Conservation (phyloP, 2,888 invertebrate species). For the Embidobia sp. region DNA sequence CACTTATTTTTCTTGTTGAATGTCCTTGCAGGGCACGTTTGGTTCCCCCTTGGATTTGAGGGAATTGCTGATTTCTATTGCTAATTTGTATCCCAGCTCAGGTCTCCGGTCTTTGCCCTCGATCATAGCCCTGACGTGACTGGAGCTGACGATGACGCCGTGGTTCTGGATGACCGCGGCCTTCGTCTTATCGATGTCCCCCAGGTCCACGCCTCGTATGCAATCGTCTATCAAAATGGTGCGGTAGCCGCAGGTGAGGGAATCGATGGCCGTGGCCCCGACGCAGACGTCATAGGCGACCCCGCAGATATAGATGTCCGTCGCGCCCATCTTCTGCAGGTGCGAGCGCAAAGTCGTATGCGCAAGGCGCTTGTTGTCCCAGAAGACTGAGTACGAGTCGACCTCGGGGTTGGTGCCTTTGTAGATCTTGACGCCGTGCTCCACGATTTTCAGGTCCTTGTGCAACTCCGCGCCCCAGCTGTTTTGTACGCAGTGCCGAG, state of each 20-base stretch:
- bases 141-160: slow-evolving; percentile 91
- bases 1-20: too few species aligned
- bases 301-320: slow-evolving; percentile 97
- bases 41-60: slow-evolving; percentile 22
- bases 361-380: slow-evolving; percentile 96
- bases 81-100: slow-evolving; percentile 93
- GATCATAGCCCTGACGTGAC: slow-evolving; percentile 92
- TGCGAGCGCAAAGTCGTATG: slow-evolving; percentile 92
- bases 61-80: slow-evolving; percentile 88
- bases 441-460: slow-evolving; percentile 91
- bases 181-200: slow-evolving; percentile 92
- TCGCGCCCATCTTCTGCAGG: slow-evolving; percentile 89
- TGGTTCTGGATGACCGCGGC: slow-evolving; percentile 88
- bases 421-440: slow-evolving; percentile 90
- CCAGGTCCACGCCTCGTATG: slow-evolving; percentile 92
- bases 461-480: slow-evolving; percentile 97
- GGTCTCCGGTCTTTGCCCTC: slow-evolving; percentile 93
- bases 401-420: slow-evolving; percentile 97
- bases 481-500: slow-evolving; percentile 97
- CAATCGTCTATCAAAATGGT: slow-evolving; percentile 95
- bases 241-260: slow-evolving; percentile 94
- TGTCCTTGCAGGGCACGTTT: too few species aligned
- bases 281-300: slow-evolving; percentile 98
- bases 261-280: slow-evolving; percentile 93
- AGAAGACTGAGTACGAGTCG: slow-evolving; percentile 99